phyloP scores from a whole-genome alignment of 1,140 invertebrate genomes.

The Harlomillsia oculata region DNA sequence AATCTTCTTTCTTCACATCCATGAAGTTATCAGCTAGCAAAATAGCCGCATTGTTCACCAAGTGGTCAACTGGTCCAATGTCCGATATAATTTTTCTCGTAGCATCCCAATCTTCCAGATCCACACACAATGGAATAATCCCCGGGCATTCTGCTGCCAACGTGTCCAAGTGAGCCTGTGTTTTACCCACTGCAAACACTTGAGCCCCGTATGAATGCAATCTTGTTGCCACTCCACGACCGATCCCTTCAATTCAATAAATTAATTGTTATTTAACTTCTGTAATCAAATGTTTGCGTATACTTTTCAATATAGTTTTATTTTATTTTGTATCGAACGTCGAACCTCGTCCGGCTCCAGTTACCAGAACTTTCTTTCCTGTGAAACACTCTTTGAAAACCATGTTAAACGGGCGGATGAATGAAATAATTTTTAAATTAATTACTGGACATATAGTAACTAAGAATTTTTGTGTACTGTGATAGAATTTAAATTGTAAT shows the following conservation, averaged over 20 bases:
- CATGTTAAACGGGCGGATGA: too few species aligned
- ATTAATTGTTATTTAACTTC: too few species aligned
- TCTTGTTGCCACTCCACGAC: slow-evolving; percentile 40
- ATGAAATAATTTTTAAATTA: too few species aligned
- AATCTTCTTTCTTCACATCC: slow-evolving; percentile 52
- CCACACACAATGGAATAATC: slow-evolving; percentile 41
- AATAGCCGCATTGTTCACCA: slow-evolving; percentile 48
- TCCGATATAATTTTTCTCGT: slow-evolving; percentile 39
- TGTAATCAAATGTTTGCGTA: background rate
- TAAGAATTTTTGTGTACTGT: too few species aligned
- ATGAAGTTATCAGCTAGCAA: slow-evolving; percentile 52
- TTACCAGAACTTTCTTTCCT: slow-evolving; percentile 68
- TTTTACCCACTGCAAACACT: slow-evolving; percentile 42
- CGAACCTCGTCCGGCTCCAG: slow-evolving; percentile 65
- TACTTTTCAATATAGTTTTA: background rate
- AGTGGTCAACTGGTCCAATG: slow-evolving; percentile 42
- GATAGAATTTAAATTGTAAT: too few species aligned
- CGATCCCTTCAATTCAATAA: slow-evolving; percentile 39
- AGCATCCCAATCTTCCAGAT: slow-evolving; percentile 44
- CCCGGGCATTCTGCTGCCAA: slow-evolving; percentile 40
- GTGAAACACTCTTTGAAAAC: slow-evolving; percentile 43
- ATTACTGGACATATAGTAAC: too few species aligned
- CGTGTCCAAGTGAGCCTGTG: slow-evolving; percentile 38
- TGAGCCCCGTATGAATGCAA: slow-evolving; percentile 41
- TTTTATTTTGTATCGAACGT: background rate